phyloP scores from a whole-genome alignment of 1,140 invertebrate genomes.

The Campoletis sonorensis region DNA sequence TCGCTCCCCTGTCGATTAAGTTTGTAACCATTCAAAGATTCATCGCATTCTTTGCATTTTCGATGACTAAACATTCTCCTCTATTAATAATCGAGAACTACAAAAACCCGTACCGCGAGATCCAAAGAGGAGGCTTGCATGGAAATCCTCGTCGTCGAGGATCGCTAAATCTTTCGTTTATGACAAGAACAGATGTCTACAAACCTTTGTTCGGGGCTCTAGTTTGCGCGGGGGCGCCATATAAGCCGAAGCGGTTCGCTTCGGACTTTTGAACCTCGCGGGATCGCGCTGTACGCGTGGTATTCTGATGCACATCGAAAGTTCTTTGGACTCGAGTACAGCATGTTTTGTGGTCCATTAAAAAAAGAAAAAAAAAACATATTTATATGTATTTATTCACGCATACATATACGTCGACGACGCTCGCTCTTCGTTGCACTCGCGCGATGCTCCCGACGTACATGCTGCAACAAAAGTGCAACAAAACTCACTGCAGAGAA shows the following conservation, averaged over 20 bases:
- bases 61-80: too few species aligned
- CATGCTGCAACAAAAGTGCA: conserved; percentile 10
- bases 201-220: conserved; percentile 70
- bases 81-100: not conserved
- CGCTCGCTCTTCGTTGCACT: not conserved
- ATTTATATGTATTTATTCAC: not conserved
- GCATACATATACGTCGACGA: not conserved
- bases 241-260: conserved; percentile 59
- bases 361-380: conserved; percentile 14
- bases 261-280: conserved; percentile 33
- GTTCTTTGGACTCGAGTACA: not conserved
- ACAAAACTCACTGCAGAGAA: not conserved
- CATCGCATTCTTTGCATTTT: too few species aligned
- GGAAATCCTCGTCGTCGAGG: conserved; percentile 40
- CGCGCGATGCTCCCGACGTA: not conserved
- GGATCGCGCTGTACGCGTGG: not conserved
- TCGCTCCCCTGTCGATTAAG: too few species aligned
- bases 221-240: conserved; percentile 70
- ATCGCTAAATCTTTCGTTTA: conserved; percentile 70
- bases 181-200: conserved; percentile 75
- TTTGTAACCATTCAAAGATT: not conserved
- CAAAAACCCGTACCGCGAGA: conserved; percentile 26
- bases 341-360: conserved; percentile 49
- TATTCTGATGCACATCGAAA: conserved; percentile 1
- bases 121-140: not conserved